Base-by-base conservation (phyloP, 2,797 vertebrate genomes). In the Karalla daura region DNA sequence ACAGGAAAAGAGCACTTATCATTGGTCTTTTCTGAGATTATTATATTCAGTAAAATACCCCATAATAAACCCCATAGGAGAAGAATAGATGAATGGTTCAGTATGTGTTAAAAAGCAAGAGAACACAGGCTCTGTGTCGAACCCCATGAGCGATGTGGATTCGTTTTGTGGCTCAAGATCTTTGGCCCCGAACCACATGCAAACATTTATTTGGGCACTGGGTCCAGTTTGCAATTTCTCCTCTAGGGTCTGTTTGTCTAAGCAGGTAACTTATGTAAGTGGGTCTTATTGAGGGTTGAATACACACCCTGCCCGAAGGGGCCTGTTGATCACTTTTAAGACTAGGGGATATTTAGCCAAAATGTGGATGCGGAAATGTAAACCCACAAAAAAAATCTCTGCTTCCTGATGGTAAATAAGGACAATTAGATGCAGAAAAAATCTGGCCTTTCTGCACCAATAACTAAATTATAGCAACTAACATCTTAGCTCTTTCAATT, bases 181-280 rank as follows among this genome's bases (percentile, higher is more conserved):
- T 86, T 79, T 89, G 85, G 85, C 88, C 85, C 78, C 63, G 72
- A 81, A 88, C 85, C 86, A 75, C 83, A 81, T 81, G 68, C 86
- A 92, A 93, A 94, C 87, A 93, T 93, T 93, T 89, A 86, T 85
- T 79, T 84, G 86, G 91, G 86, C 91, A 78, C 47, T 27, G 35
- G 15, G 20, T 83, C 66, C 69, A 87, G 52, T 77, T 88, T 86
- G 70, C 74, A 77, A 49, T 85, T 86, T 85, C 74, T 78, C 61
- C 76, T 72, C 76, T 58, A 49, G 68, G 52, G 74, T 70, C 50
- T 81, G 68, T 92, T 91, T 90, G 82, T 86, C 84, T 86, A 79
- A 88, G 79, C 81, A 78, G 82, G 82, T 85, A 80, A 78, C 71
- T 88, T 90, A 88, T 84, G 84, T 81, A 87, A 92, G 84, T 81